These are phyloP conservation scores for Brenthis hecate DNA, from an alignment of 2,888 invertebrate genomes.

Conservation along the genomic window DNA sequence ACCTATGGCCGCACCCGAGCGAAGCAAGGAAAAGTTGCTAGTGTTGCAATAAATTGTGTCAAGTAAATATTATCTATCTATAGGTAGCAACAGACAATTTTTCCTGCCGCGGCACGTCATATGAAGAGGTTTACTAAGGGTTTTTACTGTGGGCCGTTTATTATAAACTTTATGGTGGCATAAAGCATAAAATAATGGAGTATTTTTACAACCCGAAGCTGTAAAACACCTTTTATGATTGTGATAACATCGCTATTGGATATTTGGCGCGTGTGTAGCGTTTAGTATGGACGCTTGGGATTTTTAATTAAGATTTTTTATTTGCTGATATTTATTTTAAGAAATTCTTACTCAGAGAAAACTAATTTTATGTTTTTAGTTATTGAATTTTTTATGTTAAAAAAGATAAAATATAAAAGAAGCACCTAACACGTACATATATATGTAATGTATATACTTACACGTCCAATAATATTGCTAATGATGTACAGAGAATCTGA, in stretches of 20 bases:
- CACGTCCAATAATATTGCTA: too few relatives aligned
- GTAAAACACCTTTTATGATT: conserved; percentile 76
- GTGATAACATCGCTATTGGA: conserved; percentile 57
- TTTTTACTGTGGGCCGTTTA: conserved; percentile 73
- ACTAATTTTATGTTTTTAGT: too few relatives aligned
- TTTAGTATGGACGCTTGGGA: conserved; percentile 22
- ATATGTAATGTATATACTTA: too few relatives aligned
- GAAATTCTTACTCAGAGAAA: too few relatives aligned
- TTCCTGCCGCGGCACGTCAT: conserved; percentile 53
- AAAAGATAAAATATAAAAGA: too few relatives aligned
- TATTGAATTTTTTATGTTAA: too few relatives aligned
- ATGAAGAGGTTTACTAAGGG: conserved; percentile 61
- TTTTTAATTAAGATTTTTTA: conserved; percentile 22
- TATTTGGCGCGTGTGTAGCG: conserved; percentile 41
- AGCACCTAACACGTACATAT: too few relatives aligned
- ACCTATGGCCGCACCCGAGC: too few relatives aligned
- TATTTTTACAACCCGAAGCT: conserved; percentile 73
- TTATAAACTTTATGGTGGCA: conserved; percentile 77
- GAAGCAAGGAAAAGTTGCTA: too few relatives aligned
- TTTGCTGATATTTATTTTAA: not conserved
- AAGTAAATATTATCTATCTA: not conserved
- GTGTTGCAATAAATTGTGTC: not conserved
- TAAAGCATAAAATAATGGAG: conserved; percentile 77
- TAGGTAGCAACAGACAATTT: conserved; percentile 5
- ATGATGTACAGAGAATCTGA: too few relatives aligned